These are phyloP conservation scores for Stomorhina lunata DNA, from an alignment of 2,888 invertebrate genomes.

Conservation along the genomic window DNA sequence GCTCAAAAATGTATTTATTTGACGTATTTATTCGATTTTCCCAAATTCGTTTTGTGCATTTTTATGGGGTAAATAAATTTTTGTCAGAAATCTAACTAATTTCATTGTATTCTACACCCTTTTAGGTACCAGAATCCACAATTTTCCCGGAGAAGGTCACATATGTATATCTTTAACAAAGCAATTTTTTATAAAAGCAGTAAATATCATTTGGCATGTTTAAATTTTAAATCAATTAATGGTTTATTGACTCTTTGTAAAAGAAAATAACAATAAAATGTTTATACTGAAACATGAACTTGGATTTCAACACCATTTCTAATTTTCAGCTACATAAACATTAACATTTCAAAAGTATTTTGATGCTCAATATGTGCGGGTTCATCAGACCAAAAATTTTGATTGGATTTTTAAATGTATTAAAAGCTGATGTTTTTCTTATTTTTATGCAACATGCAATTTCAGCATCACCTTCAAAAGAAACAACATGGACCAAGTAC, in stretches of 20 bases:
- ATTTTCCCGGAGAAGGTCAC: too few species aligned
- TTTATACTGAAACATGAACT: background rate
- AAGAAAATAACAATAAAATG: background rate
- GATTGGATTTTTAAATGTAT: slow-evolving; percentile 26
- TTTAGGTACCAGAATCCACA: too few species aligned
- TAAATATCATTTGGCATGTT: too few species aligned
- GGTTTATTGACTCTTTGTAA: background rate
- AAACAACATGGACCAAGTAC: slow-evolving; percentile 25
- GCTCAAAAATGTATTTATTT: too few species aligned
- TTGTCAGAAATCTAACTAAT: too few species aligned
- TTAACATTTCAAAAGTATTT: background rate
- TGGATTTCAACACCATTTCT: background rate
- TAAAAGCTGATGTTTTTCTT: slow-evolving; percentile 41
- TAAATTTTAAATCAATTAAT: too few species aligned
- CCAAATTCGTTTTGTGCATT: too few species aligned
- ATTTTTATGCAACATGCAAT: slow-evolving; percentile 64
- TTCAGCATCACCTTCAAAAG: slow-evolving; percentile 37
- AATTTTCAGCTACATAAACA: background rate
- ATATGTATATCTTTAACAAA: too few species aligned
- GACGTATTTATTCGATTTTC: too few species aligned
- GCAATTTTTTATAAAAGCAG: too few species aligned
- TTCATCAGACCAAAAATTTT: slow-evolving; percentile 62
- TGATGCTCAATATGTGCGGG: background rate
- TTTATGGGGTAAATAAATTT: too few species aligned
- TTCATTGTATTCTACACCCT: too few species aligned